Evolutionary conservation across 2,113 vertebrate species (phyloP), one percentile per base, ranked within the genome.

Genomic region (Gnathonemus longibarbis): DNA sequence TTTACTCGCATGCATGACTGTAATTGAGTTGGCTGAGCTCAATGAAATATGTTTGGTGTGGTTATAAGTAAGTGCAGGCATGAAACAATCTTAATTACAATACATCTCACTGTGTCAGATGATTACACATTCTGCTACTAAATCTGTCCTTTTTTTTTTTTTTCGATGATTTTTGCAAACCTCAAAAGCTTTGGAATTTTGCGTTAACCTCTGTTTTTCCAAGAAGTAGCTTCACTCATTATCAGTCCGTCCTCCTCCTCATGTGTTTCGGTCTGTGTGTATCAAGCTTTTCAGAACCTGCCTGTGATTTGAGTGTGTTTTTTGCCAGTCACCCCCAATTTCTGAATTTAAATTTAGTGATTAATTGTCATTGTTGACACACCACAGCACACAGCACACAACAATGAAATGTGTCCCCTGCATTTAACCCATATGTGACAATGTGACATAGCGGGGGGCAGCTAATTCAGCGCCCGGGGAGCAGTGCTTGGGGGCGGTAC

Each of bases 1-100:
- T 50, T 90, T 42, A 39, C 45, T 58, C 4, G 11, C 19, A 27
- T 27, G 84, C 46, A 10, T n/a, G 21, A 27, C 84, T 86, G 46
- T 86, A 50, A 86, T 86, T 50, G 84, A n/a, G 8, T 86, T 50
- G n/a, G 48, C 84, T 11, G 48, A 50, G 45, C 84, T 5, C 13
- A 49, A 86, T 86, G 84, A 50, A 86, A 49, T 85, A 85, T 86
- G 48, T 50, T 48, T 86, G 84, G 24, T 49, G 84, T 50, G 84
- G 84, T 86, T 86, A 4, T 45, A 84, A 46, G 46, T n/a, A 85
- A 48, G 21, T 4, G 48, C 42, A 77, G 21, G 48, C 84, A 48
- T 45, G 83, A 84, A 35, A 13, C 42, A 15, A 49, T 50, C 48
- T 49, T 50, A 86, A 86, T 86, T 50, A 50, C 24, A 1, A 24